phyloP scores from a whole-genome alignment of 2,113 vertebrate genomes.

The Glaucomys volans region DNA sequence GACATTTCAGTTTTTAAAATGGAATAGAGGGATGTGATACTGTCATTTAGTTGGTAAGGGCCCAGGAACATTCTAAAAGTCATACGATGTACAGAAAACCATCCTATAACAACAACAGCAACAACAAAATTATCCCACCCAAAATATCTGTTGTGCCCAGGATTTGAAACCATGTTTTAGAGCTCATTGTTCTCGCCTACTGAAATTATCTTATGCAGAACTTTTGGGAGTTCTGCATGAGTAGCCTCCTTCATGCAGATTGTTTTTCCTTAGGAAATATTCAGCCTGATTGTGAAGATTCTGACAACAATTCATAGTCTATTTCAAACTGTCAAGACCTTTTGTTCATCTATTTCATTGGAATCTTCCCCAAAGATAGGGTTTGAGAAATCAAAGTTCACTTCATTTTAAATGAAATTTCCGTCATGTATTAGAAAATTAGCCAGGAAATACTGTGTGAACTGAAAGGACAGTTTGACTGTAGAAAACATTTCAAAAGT shows the following conservation, averaged over 20 bases:
- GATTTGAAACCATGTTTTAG: not conserved
- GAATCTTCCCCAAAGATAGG: slow-evolving; percentile 58
- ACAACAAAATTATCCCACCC: not conserved
- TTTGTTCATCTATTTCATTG: slow-evolving; percentile 56
- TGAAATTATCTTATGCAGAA: slow-evolving; percentile 54
- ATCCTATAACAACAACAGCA: not conserved
- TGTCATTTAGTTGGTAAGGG: not conserved
- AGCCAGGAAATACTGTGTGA: slow-evolving; percentile 37
- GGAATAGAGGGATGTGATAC: not conserved
- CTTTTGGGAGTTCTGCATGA: not conserved
- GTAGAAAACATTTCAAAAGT: slow-evolving; percentile 57
- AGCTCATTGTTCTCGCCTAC: not conserved
- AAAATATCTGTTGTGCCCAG: not conserved
- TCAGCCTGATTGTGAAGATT: not conserved
- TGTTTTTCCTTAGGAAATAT: slow-evolving; percentile 29
- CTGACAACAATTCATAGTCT: slow-evolving; percentile 54
- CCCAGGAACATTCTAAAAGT: not conserved
- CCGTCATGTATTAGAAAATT: slow-evolving; percentile 58
- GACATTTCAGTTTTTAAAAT: slow-evolving; percentile 1
- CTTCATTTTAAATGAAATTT: slow-evolving; percentile 72
- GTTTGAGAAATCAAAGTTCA: slow-evolving; percentile 64
- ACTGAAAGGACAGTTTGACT: slow-evolving; percentile 62
- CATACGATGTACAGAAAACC: not conserved
- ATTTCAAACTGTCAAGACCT: slow-evolving; percentile 61
- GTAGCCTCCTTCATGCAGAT: not conserved